Evolutionary conservation across 1,140 invertebrate genomes (phyloP).

Genomic region (Eulimnadia texana): DNA sequence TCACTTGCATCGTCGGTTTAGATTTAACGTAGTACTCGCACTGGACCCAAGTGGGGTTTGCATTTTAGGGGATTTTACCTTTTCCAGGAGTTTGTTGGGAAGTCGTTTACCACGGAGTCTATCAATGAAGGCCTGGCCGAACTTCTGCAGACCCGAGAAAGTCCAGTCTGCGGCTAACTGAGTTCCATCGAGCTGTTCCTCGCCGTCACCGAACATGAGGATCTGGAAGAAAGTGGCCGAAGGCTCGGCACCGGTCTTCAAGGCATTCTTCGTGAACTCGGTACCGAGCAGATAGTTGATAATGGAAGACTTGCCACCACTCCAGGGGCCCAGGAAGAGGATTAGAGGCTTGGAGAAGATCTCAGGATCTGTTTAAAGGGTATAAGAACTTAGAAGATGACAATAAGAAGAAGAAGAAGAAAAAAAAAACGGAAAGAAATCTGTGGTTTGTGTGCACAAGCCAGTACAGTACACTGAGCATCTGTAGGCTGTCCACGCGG

Average conservation of each 20-base stretch:
- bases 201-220: constrained; percentile 69
- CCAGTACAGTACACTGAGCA: too few relatives aligned
- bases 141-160: constrained; percentile 84
- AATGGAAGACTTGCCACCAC: constrained; percentile 85
- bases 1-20: not conserved
- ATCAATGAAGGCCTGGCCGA: constrained; percentile 82
- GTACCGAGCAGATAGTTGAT: constrained; percentile 82
- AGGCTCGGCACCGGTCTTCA: constrained; percentile 80
- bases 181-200: constrained; percentile 73
- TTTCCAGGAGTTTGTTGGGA: constrained; percentile 70
- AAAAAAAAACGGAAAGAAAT: too few relatives aligned
- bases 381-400: too few relatives aligned
- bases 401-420: too few relatives aligned
- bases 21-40: not conserved
- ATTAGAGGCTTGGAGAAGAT: constrained; percentile 87
- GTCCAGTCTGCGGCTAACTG: constrained; percentile 84
- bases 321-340: constrained; percentile 89
- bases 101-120: constrained; percentile 66
- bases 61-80: too few relatives aligned
- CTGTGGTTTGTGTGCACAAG: too few relatives aligned
- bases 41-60: too few relatives aligned
- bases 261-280: constrained; percentile 62
- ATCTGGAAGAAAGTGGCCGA: constrained; percentile 89
- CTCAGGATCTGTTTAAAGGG: constrained; percentile 66
- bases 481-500: too few relatives aligned